Base-by-base conservation (phyloP, 2,797 vertebrate genomes). In the Picus viridis region DNA sequence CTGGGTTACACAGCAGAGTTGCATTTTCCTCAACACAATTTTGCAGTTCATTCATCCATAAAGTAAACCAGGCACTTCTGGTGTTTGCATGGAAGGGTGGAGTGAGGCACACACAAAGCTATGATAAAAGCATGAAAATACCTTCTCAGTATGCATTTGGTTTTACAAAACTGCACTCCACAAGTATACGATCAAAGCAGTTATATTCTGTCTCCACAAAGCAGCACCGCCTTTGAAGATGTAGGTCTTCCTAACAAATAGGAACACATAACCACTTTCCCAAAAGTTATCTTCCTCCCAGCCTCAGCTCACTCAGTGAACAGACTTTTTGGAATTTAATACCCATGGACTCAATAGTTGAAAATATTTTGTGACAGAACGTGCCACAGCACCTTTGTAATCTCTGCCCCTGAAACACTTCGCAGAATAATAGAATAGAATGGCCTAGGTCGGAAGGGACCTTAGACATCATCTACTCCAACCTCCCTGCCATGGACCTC, bases 21-120 rank as follows among this genome's bases (percentile, higher is more conserved):
- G 70, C n/a, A 43, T 90, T 95, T 94, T 75, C 74, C 61, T 69
- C 68, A 86, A 84, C 12, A 59, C 24, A 83, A 88, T 93, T 95
- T 91, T 91, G 63, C 63, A 83, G 92, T 72, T 92, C 92, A 89
- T 81, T 93, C 88, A 95, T 80, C 74, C 87, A 89, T 68, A 88
- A 95, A 89, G 75, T 75, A 86, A 95, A 89, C 7, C 12, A 86
- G 71, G 39, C 27, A 70, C 76, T 95, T 94, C 19, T 63, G 71
- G 87, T 80, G 65, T 88, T 76, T 95, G 86, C 70, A 85, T n/a
- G 69, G 69, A 91, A 87, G 65, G 63, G 49, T 67, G 77, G 69
- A 91, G 49, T 7, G 23, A 68, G 70, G 51, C 26, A 86, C 43
- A 59, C 56, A 85, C 39, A 86, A 65, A 75, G 62, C 43, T 79